Evolutionary conservation across 2,888 invertebrate genomes (phyloP).

Genomic region (Acronicta leporina): DNA sequence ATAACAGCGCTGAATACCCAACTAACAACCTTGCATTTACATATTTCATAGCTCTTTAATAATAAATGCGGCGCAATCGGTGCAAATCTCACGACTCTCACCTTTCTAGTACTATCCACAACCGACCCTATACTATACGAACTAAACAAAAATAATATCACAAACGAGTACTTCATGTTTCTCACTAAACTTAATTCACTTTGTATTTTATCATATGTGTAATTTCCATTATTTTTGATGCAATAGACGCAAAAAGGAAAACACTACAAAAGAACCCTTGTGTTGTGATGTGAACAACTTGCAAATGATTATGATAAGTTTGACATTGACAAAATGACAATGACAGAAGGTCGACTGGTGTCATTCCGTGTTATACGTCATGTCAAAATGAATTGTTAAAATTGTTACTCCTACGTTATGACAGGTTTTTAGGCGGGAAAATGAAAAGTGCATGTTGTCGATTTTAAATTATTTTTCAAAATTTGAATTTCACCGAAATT

Average conservation of each 20-base stretch:
- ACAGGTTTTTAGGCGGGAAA: too few species aligned
- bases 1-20: slow-evolving; percentile 35
- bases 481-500: too few species aligned
- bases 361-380: too few species aligned
- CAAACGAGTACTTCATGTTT: slow-evolving; percentile 73
- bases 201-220: slow-evolving; percentile 39
- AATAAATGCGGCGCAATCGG: slow-evolving; percentile 65
- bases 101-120: slow-evolving; percentile 78
- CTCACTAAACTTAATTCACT: slow-evolving; percentile 47
- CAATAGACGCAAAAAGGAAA: slow-evolving; percentile 53
- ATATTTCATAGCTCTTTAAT: slow-evolving; percentile 35
- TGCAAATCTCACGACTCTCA: slow-evolving; percentile 62
- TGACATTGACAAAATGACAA: slow-evolving; percentile 15
- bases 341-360: slow-evolving; percentile 30
- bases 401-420: too few species aligned
- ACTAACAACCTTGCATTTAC: slow-evolving; percentile 37
- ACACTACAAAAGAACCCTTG: slow-evolving; percentile 54
- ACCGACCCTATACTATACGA: slow-evolving; percentile 72
- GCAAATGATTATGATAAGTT: slow-evolving; percentile 39
- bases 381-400: too few species aligned
- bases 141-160: slow-evolving; percentile 73
- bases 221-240: slow-evolving; percentile 63
- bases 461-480: too few species aligned
- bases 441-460: too few species aligned
- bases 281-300: too few species aligned